Evolutionary conservation across 2,888 invertebrate genomes (phyloP), one percentile per base, ranked within the genome.

Genomic region (Toxonevra muliebris): DNA sequence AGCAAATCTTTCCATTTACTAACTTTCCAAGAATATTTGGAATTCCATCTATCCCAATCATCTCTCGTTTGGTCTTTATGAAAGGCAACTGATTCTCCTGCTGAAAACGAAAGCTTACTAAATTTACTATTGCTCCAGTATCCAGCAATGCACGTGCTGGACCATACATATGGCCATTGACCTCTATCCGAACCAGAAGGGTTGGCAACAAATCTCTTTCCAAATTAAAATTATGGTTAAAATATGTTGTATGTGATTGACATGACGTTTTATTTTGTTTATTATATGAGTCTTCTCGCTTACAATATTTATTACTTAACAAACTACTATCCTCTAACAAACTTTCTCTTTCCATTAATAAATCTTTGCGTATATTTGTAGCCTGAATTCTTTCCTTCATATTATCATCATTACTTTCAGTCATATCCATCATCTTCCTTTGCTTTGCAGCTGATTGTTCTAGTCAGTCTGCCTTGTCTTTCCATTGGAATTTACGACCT

Each of bases 91-190:
- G 42, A 17, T 60, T 43, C 9, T 5, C 45, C 13, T 43, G 20
- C 13, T 30, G 13, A 15, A 57, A 9, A 13, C 40, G 15, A 20
- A 15, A 57, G 12, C 20, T 30, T 12, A 57, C 8, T 13, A 57
- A 15, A 15, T 41, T 57, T 9, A 17, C 42, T 9, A 17, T 20
- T 15, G 45, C 60, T 19, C 60, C 60, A 45, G 42, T 43, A 11
- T 60, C 45, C 1, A 60, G 13, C 20, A 60, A 45, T 45, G 60
- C 60, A 17, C 60, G 43, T 17, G 45, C 60, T 13, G 60, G 60
- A 17, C 45, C 55, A n/a, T 11, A 63, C 43, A 41, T 19, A 63
- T 11, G 30, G 54, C 63, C 45, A 53, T 54, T 20, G 20, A 13
- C 17, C 12, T 41, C 52, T 40, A 15, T 13, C 45, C 20, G 41